Evolutionary conservation across 2,113 vertebrate genomes (phyloP).

Genomic region (Oreocharis arfaki): DNA sequence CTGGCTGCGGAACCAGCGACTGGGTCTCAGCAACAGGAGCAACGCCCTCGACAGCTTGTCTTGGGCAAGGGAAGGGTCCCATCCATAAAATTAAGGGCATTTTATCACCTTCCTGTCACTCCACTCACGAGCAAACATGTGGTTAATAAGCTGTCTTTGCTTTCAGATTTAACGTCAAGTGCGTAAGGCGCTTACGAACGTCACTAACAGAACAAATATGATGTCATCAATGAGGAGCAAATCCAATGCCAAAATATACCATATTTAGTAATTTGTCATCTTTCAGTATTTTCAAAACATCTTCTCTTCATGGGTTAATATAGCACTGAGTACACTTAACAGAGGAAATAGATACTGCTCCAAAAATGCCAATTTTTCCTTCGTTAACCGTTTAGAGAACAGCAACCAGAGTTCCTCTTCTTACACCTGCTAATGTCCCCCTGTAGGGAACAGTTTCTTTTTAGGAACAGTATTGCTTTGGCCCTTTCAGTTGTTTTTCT

Average conservation of each 20-base stretch:
- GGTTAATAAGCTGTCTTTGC: neutral
- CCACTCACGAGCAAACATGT: rapidly evolving
- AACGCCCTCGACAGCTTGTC: neutral
- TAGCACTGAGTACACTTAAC: neutral
- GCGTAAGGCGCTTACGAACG: rapidly evolving
- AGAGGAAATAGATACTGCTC: neutral
- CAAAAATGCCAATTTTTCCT: neutral
- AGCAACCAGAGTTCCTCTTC: neutral
- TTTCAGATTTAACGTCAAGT: neutral
- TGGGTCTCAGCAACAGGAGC: neutral
- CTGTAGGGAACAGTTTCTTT: neutral
- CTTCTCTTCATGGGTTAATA: neutral
- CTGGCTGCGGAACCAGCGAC: neutral
- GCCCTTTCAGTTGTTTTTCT: neutral
- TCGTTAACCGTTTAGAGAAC: neutral
- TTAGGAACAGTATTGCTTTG: neutral
- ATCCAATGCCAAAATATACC: neutral
- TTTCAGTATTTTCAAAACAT: neutral
- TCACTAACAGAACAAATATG: neutral
- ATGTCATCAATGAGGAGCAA: neutral
- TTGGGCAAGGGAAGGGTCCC: neutral
- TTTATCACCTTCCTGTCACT: neutral
- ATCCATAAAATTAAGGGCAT: neutral
- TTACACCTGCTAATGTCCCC: neutral
- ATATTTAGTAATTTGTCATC: neutral